Conservation (phyloP, 2,888 invertebrate species). For the Agriotes lineatus region DNA sequence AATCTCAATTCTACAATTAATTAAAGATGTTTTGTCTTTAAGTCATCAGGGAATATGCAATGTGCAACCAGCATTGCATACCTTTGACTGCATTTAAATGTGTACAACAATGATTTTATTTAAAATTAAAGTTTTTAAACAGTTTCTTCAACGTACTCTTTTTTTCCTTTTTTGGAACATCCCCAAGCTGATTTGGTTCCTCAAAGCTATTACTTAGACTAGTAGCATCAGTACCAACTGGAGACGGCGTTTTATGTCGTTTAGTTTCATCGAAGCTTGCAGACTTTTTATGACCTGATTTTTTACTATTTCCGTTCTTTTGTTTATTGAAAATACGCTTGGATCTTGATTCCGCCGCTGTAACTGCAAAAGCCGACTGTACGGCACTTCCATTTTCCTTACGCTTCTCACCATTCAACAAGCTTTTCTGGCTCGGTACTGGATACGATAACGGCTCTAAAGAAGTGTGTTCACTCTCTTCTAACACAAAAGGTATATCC, state of each 20-base stretch:
- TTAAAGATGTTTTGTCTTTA: too few relatives aligned
- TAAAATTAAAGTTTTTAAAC: conserved; percentile 39
- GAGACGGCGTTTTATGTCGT: conserved; percentile 46
- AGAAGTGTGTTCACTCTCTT: conserved; percentile 62
- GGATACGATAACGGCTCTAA: conserved; percentile 55
- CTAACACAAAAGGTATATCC: conserved; percentile 61
- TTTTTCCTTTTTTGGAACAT: conserved; percentile 68
- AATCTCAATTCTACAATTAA: too few relatives aligned
- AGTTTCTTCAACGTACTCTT: conserved; percentile 74
- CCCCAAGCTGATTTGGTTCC: conserved; percentile 46
- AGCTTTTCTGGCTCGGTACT: neutral
- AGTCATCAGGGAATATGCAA: too few relatives aligned
- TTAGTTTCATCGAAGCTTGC: conserved; percentile 58
- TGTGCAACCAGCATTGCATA: too few relatives aligned
- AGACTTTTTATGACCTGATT: conserved; percentile 54
- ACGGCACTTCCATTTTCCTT: conserved; percentile 43
- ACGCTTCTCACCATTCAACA: neutral
- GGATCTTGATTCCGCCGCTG: conserved; percentile 64
- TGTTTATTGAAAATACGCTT: conserved; percentile 52
- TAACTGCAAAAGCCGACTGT: conserved; percentile 64
- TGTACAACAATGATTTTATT: conserved; percentile 18
- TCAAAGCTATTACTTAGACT: conserved; percentile 53
- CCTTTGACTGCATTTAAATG: too few relatives aligned
- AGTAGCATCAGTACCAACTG: conserved; percentile 49
- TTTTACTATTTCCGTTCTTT: conserved; percentile 32